These are phyloP conservation scores for Arrhopalites spinosus DNA, from an alignment of 2,888 invertebrate species.

Conservation along the genomic window DNA sequence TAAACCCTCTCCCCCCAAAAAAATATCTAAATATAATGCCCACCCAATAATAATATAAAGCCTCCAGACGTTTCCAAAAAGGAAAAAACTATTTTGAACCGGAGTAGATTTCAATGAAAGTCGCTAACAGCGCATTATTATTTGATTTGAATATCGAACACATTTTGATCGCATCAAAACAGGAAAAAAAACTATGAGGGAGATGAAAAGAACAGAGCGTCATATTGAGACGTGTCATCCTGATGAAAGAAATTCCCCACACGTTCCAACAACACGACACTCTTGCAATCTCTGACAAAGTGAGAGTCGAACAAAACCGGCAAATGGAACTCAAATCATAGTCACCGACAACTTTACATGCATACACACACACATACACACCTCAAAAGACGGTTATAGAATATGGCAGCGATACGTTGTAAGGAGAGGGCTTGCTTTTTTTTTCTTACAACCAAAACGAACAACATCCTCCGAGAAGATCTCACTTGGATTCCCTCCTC, in stretches of 20 bases:
- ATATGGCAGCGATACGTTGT: conserved; percentile 6
- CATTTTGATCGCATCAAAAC: conserved; percentile 42
- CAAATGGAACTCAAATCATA: background rate
- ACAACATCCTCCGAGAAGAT: conserved; percentile 17
- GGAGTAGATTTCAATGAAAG: conserved; percentile 2
- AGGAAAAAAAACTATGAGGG: conserved; percentile 16
- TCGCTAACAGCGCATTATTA: conserved; percentile 23
- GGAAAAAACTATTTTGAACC: background rate
- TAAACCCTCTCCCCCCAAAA: background rate
- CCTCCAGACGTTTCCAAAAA: background rate
- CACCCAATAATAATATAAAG: background rate
- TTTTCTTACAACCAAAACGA: conserved; percentile 13
- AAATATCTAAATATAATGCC: background rate
- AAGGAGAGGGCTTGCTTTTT: background rate
- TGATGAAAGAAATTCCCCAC: conserved; percentile 41
- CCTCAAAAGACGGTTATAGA: background rate
- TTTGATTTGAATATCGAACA: conserved; percentile 46
- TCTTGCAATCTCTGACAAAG: background rate
- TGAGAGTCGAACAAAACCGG: conserved; percentile 30
- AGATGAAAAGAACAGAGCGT: conserved; percentile 31
- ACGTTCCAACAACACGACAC: conserved; percentile 28
- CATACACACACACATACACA: background rate
- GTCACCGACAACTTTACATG: background rate
- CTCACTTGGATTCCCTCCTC: conserved; percentile 19
- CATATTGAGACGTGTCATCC: conserved; percentile 42